Base-by-base conservation (phyloP, 92 coral and sea anemone genomes). In the Porites rus region DNA sequence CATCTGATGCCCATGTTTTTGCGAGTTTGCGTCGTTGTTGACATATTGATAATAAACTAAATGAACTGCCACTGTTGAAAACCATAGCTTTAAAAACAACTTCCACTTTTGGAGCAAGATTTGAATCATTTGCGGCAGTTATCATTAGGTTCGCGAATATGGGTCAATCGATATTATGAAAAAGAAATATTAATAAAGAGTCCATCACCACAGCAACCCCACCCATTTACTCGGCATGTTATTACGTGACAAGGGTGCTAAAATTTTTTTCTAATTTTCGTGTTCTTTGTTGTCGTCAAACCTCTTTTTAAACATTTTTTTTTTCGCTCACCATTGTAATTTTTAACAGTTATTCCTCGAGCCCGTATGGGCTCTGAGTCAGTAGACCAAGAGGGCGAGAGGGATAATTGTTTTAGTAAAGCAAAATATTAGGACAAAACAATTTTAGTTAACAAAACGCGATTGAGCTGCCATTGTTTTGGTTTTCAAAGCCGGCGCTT, bases 11-110 rank as follows among this genome's bases (percentile, higher is more conserved):
- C 14, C 69, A 28, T 22, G 68, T 25, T 25, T 10, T 8, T 69
- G 65, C 38, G 52, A 18, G 3, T 4, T 51, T 8, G 54, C 58
- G n/a, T 85, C 67, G 75, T 85, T 21, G 67, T 69, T 69, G 18
- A 65, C 53, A 68, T 66, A 85, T 31, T 67, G 66, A 31, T 85
- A 76, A 25, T 66, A 76, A 21, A 91, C 63, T 14, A 91, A 7
- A 65, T 52, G 72, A 61, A 83, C 51, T 65, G 87, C 82, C 51
- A 91, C 68, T 0, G 83, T 67, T 43, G 91, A 86, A 13, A 91
- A 38, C 82, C 90, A 91, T 13, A 82, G 76, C 64, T 89, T 80
- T 10, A 91, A 54, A 76, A 85, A 66, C 6, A 1, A 14, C 24
- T 74, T 83, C 69, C 80, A 73, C 72, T 74, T 51, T 4, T 43